These are phyloP conservation scores for Herpetotheres cachinnans DNA, from an alignment of 2,113 vertebrate genomes.

Conservation along the genomic window DNA sequence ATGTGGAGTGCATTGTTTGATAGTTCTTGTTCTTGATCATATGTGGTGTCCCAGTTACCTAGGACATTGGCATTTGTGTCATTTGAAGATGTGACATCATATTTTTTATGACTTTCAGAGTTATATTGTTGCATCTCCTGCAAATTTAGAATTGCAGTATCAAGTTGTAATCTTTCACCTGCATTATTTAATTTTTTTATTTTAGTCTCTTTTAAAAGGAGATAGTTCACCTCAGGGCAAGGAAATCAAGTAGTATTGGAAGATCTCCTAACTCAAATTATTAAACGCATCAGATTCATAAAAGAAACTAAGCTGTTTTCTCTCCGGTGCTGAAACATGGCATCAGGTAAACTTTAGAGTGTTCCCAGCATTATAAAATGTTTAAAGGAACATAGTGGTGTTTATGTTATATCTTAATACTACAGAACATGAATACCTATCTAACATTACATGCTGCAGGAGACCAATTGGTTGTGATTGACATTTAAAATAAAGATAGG, in stretches of 20 bases:
- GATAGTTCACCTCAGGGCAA: not conserved
- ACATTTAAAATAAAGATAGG: not conserved
- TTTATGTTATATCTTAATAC: not conserved
- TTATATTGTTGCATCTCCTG: not conserved
- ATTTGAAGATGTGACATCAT: not conserved
- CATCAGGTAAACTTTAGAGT: not conserved
- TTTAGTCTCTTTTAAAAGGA: not conserved
- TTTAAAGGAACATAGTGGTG: not conserved
- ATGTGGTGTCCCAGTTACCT: not conserved
- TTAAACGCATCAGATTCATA: not conserved
- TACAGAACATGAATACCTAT: not conserved
- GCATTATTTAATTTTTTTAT: not conserved
- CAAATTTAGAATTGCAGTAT: not conserved
- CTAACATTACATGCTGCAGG: fast-evolving
- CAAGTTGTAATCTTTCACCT: not conserved
- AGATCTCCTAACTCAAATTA: not conserved
- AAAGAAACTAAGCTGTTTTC: not conserved
- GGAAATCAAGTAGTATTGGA: not conserved
- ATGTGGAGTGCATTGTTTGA: not conserved
- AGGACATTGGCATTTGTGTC: not conserved
- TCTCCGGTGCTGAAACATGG: not conserved
- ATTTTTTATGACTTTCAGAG: not conserved
- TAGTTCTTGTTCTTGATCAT: not conserved
- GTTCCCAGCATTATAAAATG: not conserved
- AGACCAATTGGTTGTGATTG: not conserved